Conservation (phyloP, 2,113 vertebrate genomes). For the Pollachius pollachius region DNA sequence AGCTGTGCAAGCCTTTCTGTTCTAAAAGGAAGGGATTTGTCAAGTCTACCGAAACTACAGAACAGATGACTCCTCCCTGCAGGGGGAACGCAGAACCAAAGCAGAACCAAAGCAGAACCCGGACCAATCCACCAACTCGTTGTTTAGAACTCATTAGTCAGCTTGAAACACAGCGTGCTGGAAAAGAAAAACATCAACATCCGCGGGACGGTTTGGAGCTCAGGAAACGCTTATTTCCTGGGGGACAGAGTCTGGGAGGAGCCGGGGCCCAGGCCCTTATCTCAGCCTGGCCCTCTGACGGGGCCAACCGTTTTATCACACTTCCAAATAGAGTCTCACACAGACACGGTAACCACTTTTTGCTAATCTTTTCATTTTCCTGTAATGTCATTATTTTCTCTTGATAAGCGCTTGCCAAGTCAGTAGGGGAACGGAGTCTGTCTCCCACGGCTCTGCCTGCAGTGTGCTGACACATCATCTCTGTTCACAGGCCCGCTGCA, state of each 20-base stretch:
- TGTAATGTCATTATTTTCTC: not conserved
- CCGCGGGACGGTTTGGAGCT: conserved; percentile 37
- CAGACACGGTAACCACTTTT: too few relatives aligned
- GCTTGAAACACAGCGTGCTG: conserved; percentile 35
- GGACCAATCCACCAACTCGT: too few relatives aligned
- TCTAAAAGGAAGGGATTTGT: conserved; percentile 12
- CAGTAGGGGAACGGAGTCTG: too few relatives aligned
- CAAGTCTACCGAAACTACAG: conserved; percentile 3
- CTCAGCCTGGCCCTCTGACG: too few relatives aligned
- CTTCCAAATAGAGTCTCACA: too few relatives aligned
- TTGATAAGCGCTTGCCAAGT: too few relatives aligned
- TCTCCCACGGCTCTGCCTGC: too few relatives aligned
- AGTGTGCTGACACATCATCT: too few relatives aligned
- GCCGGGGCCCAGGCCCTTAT: not conserved
- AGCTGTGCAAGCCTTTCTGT: conserved; percentile 9
- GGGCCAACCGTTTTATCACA: too few relatives aligned
- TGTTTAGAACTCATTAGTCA: conserved; percentile 1
- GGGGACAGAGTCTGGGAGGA: conserved; percentile 30
- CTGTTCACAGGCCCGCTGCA: not conserved
- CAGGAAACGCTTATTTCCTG: conserved; percentile 59
- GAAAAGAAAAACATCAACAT: conserved; percentile 63
- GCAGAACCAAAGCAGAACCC: too few relatives aligned
- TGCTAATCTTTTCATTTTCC: conserved; percentile 16
- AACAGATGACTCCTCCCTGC: too few relatives aligned
- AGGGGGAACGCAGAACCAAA: too few relatives aligned